Conservation (phyloP, 2,797 vertebrate genomes). For the Monodelphis domestica region DNA sequence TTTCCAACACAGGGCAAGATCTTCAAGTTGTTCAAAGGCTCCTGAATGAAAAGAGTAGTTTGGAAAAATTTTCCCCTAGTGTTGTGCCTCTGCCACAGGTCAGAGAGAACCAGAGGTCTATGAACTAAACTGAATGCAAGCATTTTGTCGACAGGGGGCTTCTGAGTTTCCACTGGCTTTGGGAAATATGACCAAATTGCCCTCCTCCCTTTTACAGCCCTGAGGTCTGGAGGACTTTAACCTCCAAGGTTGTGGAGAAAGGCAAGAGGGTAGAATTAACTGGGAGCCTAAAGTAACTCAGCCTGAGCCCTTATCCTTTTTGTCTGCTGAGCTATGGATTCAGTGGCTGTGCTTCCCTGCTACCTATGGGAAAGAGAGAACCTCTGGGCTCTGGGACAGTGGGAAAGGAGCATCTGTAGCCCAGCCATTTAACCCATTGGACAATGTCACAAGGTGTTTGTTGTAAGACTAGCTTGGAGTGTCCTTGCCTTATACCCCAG, state of each 20-base stretch:
- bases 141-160: background rate
- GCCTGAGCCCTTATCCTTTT: background rate
- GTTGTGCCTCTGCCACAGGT: background rate
- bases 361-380: background rate
- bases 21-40: slow-evolving; percentile 51
- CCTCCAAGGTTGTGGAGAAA: background rate
- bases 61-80: background rate
- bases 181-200: background rate
- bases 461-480: background rate
- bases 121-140: background rate
- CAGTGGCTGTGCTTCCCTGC: background rate
- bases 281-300: background rate
- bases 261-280: background rate
- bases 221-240: background rate
- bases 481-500: background rate
- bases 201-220: background rate
- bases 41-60: slow-evolving; percentile 29
- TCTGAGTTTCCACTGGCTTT: background rate
- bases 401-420: background rate
- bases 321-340: background rate
- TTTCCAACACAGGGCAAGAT: slow-evolving; percentile 38
- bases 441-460: background rate
- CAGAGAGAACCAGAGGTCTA: background rate
- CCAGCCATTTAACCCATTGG: background rate
- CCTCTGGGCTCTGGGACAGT: background rate